phyloP scores from a whole-genome alignment of 2,888 invertebrate species.

The Prosopocoilus inquinatus region DNA sequence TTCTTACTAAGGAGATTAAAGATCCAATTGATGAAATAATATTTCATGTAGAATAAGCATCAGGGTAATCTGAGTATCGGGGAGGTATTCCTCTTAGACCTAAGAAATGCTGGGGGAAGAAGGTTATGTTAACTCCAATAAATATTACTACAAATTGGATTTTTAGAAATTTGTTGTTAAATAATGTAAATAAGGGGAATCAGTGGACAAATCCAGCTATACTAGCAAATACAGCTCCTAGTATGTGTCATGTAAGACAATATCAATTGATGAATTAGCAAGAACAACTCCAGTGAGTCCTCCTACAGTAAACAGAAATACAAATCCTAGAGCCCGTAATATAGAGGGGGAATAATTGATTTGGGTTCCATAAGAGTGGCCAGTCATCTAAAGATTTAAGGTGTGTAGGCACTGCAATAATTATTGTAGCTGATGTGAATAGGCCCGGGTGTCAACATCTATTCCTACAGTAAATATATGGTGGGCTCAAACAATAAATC shows the following conservation, averaged over 20 bases:
- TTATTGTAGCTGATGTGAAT: slow-evolving; percentile 81
- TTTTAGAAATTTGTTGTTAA: too few species aligned
- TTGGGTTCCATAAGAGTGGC: slow-evolving; percentile 68
- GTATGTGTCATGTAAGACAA: slow-evolving; percentile 77
- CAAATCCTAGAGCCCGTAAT: slow-evolving; percentile 74
- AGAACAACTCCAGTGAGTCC: slow-evolving; percentile 68
- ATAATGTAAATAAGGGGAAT: slow-evolving; percentile 66
- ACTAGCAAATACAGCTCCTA: slow-evolving; percentile 78
- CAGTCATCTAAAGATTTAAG: slow-evolving; percentile 80
- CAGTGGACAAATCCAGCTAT: slow-evolving; percentile 71
- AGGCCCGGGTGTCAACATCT: slow-evolving; percentile 81
- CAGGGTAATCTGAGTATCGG: too few species aligned
- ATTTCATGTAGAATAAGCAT: too few species aligned
- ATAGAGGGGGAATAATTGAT: too few species aligned
- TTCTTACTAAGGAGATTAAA: too few species aligned
- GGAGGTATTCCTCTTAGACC: too few species aligned
- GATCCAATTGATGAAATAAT: too few species aligned
- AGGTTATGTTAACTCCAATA: too few species aligned
- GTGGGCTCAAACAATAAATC: slow-evolving; percentile 82
- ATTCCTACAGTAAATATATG: slow-evolving; percentile 84
- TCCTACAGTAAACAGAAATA: slow-evolving; percentile 75
- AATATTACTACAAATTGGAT: too few species aligned
- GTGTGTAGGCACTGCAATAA: slow-evolving; percentile 78
- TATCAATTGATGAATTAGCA: slow-evolving; percentile 76
- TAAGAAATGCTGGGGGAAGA: too few species aligned